A percentile compares a stretch with the other conserved stretches of the same genome.
Evolutionary conservation across 2,113 vertebrate genomes (phyloP).

Genomic region (Otis tarda): DNA sequence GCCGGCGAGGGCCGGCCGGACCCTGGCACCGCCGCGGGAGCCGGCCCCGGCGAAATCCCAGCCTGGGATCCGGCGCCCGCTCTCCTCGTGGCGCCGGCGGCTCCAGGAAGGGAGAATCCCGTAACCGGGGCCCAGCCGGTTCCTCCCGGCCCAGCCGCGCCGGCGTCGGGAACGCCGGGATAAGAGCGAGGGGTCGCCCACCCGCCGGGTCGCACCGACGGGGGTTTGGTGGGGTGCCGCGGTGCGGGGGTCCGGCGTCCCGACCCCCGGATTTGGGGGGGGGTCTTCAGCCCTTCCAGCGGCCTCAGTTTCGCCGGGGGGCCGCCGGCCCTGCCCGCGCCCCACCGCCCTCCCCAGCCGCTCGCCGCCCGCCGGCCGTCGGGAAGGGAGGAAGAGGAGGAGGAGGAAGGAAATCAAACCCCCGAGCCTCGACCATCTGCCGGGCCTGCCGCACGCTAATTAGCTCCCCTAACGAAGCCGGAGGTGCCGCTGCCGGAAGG

Average conservation of each 20-base stretch:
- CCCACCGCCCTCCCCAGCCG: background rate
- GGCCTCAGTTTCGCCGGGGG: background rate
- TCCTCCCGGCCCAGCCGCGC: background rate
- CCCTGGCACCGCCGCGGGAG: background rate
- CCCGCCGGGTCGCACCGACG: no score
- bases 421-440: background rate
- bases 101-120: background rate
- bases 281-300: background rate
- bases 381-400: background rate
- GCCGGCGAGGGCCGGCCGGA: background rate
- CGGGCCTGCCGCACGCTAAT: background rate
- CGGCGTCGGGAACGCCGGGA: no score
- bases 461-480: background rate
- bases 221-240: no score
- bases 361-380: background rate
- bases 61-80: no score
- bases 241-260: no score
- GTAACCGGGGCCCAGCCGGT: fast-evolving
- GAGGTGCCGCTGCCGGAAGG: background rate
- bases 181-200: no score
- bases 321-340: background rate
- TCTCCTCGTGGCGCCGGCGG: background rate
- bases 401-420: background rate
- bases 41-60: background rate
- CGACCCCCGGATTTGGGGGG: no score